Base-by-base conservation (phyloP, 2,888 invertebrate genomes). In the Eupeodes luniger region DNA sequence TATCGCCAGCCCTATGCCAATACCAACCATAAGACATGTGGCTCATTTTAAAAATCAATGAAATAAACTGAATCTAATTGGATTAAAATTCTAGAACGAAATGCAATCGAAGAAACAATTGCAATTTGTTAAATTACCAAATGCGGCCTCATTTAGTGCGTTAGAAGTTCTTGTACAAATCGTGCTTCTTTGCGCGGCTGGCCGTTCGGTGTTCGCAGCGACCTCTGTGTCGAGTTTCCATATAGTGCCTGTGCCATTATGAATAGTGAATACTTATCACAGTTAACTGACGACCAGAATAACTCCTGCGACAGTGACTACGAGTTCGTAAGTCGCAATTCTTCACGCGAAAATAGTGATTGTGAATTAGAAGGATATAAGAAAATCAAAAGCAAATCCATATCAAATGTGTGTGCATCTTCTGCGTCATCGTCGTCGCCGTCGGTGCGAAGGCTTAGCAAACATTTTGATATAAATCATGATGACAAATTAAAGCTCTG, bases 21-120 rank as follows among this genome's bases (percentile, higher is more conserved):
- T 27, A 27, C 49, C 44, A 12, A 11, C 55, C 55, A 11, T 7
- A 27, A 66, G 49, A 47, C 34, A 59, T 34, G 51, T 66, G 66
- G 19, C 12, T 59, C 64, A 36, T 69, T 75, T 53, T 27, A 69
- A 78, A 66, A 88, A 88, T 85, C 85, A 85, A 88, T 88, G 81
- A 51, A 70, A 81, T 53, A 88, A 77, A 55, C 77, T 44, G 40
- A 75, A 64, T 81, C 77, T 88, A 88, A 88, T 88, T 88, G 88
- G 88, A 88, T 88, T 88, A 88, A 74, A 75, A 67, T 70, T 81
- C 77, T 61, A 88, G 72, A 81, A 81, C 70, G 88, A 88, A 88
- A 88, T 84, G 75, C 77, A 88, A 88, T 88, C 81, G 85, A 88
- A 85, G 81, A 78, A 85, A 88, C 81, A 85, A 88, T 85, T 88